phyloP scores from a whole-genome alignment of 2,113 vertebrate species.

The Cromileptes altivelis region DNA sequence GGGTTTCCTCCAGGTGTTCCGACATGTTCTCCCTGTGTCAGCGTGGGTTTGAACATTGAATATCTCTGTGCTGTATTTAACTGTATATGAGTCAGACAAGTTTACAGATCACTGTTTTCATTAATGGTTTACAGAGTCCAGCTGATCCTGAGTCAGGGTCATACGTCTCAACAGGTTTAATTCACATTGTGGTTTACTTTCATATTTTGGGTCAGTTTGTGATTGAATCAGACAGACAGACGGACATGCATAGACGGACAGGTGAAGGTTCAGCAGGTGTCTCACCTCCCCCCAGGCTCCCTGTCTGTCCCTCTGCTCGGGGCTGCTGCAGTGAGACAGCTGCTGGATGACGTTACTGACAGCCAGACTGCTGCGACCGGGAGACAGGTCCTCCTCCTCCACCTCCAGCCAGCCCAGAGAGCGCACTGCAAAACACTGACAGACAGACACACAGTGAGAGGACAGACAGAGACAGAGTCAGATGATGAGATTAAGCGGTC shows the following conservation, averaged over 20 bases:
- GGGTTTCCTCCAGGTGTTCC: too few species aligned
- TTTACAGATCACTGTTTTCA: too few species aligned
- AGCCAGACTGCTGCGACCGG: conserved; percentile 94
- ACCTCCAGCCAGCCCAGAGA: conserved; percentile 98
- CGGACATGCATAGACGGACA: background rate
- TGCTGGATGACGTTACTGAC: conserved; percentile 99
- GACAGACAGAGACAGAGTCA: background rate
- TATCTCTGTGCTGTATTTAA: too few species aligned
- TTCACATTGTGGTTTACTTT: too few species aligned
- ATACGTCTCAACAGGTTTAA: too few species aligned
- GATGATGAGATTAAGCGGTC: background rate
- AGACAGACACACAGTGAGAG: background rate
- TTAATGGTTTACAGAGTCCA: too few species aligned
- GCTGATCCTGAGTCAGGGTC: too few species aligned
- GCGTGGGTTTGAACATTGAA: too few species aligned
- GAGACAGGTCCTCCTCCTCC: conserved; percentile 94
- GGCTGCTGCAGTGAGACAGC: conserved; percentile 89
- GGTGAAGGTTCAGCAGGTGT: background rate
- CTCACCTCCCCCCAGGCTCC: conserved; percentile 91
- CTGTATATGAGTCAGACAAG: too few species aligned
- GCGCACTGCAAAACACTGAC: conserved; percentile 93
- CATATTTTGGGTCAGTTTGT: too few species aligned
- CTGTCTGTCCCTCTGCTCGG: conserved; percentile 81
- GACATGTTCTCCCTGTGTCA: too few species aligned
- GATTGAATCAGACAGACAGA: background rate